Evolutionary conservation across 2,113 vertebrate species (phyloP), one percentile per base, ranked within the genome.

Genomic region (Tyrannus savana): DNA sequence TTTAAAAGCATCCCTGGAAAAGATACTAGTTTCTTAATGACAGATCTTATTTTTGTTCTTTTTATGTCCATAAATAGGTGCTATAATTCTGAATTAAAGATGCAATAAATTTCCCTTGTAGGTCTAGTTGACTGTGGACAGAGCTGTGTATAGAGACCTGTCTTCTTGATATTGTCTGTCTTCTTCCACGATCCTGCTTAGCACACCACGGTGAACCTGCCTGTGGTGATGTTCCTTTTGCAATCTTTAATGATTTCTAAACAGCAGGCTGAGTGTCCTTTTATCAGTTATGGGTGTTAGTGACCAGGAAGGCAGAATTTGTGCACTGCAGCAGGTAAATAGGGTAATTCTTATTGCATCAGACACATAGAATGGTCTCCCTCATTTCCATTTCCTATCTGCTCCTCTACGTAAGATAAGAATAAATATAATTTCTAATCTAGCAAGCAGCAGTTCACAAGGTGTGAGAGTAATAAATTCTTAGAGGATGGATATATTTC

Each of bases 121-220:
- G 55, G 33, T 39, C 46, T 49, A 23, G 28, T 2, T 77, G 21
- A 6, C 28, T 39, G 23, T 27, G 19, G 53, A 50, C 27, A 58
- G 23, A 25, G 6, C 4, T 15, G 16, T 39, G 24, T 39, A 44
- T 50, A 69, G 42, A 55, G 4, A 8, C 3, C 4, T 23, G 4
- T 19, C 31, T 41, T 84, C 24, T 49, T 60, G 14, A 3, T 46
- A 27, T 7, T 46, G 19, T 7, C 56, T 41, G 2, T 41, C 12
- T 14, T 62, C 17, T 77, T 28, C 25, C 2, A 3, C 0, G 0
- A 4, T 33, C 59, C 42, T 33, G 1, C n/a, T 73, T 27, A 69
- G 55, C 17, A n/a, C 22, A 30, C 30, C 17, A 23, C 1, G 7
- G 11, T 18, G n/a, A 86, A 41, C 18, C 46, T 82, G 33, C 21